Evolutionary conservation across 2,888 invertebrate species (phyloP), one percentile per base, ranked within the genome.

Genomic region (Cryptus viduatorius): DNA sequence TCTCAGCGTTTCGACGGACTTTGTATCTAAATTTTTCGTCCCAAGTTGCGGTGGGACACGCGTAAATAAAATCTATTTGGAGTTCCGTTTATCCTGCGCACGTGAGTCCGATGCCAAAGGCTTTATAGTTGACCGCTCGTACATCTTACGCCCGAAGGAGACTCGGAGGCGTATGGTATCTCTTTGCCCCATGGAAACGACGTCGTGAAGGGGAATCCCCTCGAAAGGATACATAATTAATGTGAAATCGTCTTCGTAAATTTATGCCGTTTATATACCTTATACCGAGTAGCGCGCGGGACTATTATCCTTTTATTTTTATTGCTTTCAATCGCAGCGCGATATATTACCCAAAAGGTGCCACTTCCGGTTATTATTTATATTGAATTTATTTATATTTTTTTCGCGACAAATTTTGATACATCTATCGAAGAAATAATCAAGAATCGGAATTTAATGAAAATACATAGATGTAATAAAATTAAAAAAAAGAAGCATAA

Each of bases 221-320:
- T 50, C 29, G 53, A 12, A 48, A 46, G 46, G 53, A 72, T 72
- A 16, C 50, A 72, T 79, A 44, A 72, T 79, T 48, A 24, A 79
- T 79, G 53, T 12, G 29, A 50, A 72, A 79, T 79, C n/a, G 65
- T n/a, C 44, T 79, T 44, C 42, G 71, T 72, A 71, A 72, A 79
- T 79, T 79, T 53, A 14, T 53, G 53, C 16, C 42, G 12, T 50
- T 37, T 72, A 24, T 50, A 65, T 8, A 8, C 56, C 42, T 19
- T 16, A 7, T 19, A 61, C 19, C 29, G 37, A 10, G 24, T 14
- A 19, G 29, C 53, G 71, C 56, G 65, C 7, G 0, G 24, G 19
- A 61, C 8, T n/a, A 53, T 65, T 71, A 72, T 53, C 79, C 65
- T 72, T 48, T 42, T 72, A 48, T 65, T 79, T 79, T 79, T 56